Evolutionary conservation across 2,113 vertebrate genomes (phyloP).

Genomic region (Notarius lentiginosus): DNA sequence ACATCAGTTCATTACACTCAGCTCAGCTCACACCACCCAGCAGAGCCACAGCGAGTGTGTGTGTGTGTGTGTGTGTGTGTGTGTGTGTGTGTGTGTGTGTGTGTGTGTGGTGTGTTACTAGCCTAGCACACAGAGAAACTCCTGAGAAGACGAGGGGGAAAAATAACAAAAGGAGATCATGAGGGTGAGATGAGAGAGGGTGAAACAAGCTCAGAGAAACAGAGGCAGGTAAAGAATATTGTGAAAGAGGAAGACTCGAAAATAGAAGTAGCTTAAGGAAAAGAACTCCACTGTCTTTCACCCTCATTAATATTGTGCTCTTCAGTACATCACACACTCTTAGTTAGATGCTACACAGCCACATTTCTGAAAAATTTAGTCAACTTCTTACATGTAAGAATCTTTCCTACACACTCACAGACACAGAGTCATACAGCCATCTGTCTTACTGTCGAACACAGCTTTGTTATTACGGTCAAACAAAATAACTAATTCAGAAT

Average conservation of each 20-base stretch:
- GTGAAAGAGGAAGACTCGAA: not conserved
- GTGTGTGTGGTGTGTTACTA: slow-evolving; percentile 6
- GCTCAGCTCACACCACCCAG: not conserved
- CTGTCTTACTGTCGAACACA: slow-evolving; percentile 1
- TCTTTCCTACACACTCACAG: not conserved
- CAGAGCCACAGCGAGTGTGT: not conserved
- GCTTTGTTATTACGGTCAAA: not conserved
- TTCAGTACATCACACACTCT: not conserved
- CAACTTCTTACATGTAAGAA: not conserved
- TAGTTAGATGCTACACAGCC: not conserved
- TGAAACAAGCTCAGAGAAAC: not conserved
- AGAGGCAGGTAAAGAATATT: not conserved
- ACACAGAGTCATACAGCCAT: not conserved
- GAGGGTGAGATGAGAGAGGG: slow-evolving; percentile 1
- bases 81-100: not conserved
- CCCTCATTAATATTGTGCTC: not conserved
- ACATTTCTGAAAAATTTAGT: not conserved
- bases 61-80: not conserved
- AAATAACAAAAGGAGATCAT: not conserved
- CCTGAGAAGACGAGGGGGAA: not conserved
- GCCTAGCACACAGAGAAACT: not conserved
- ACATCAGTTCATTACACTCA: slow-evolving; percentile 32
- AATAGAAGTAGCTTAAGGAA: not conserved
- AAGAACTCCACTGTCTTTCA: not conserved
- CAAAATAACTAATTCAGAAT: slow-evolving; percentile 16